phyloP scores from a whole-genome alignment of 2,113 vertebrate genomes.

The Mustelus asterias region DNA sequence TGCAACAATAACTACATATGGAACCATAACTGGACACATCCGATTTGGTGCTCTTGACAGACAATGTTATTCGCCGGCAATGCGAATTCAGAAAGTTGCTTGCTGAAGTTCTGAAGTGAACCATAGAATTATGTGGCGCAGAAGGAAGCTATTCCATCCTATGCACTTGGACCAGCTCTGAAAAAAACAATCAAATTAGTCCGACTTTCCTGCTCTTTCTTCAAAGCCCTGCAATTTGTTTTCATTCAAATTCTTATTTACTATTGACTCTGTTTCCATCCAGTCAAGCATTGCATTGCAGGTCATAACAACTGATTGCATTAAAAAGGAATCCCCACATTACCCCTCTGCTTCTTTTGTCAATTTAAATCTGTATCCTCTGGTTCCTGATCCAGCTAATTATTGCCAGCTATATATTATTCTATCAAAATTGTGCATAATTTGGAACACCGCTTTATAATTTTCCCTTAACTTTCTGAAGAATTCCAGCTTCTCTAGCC shows the following conservation, averaged over 20 bases:
- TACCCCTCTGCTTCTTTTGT: neutral
- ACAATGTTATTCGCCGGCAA: neutral
- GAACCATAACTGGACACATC: neutral
- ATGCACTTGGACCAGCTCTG: neutral
- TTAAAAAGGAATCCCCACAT: neutral
- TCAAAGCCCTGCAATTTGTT: neutral
- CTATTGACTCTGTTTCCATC: neutral
- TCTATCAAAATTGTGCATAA: neutral
- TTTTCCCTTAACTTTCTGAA: neutral
- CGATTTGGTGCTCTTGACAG: neutral
- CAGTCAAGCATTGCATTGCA: neutral
- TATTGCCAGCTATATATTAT: neutral
- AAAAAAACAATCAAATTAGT: neutral
- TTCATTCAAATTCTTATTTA: neutral
- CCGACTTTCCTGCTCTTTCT: neutral
- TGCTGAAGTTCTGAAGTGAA: neutral
- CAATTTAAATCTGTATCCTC: neutral
- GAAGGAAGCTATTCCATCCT: neutral
- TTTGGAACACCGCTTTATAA: neutral
- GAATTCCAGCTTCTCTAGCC: neutral
- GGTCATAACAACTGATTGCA: neutral
- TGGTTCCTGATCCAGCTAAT: neutral
- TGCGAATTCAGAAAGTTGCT: neutral
- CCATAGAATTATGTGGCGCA: neutral
- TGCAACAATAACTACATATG: neutral